Conservation (phyloP, 2,888 invertebrate species). For the Hirudinaria manillensis region DNA sequence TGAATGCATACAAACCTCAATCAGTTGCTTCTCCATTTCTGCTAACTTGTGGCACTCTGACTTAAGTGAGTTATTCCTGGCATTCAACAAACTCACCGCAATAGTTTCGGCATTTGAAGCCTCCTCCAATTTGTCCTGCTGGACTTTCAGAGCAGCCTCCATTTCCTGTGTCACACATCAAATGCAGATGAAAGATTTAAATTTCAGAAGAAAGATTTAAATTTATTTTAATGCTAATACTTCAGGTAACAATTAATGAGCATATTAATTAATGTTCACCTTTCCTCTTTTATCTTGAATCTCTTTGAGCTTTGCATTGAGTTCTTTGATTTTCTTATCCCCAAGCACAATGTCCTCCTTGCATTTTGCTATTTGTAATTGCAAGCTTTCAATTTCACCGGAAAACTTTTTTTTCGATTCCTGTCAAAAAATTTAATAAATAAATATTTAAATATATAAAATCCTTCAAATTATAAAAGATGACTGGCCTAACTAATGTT, state of each 20-base stretch:
- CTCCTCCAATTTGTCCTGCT: constrained; percentile 63
- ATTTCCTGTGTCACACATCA: constrained; percentile 59
- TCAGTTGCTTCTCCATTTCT: constrained; percentile 64
- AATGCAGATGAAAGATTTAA: background rate
- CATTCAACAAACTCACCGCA: constrained; percentile 62
- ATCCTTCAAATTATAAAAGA: background rate
- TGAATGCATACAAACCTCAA: constrained; percentile 58
- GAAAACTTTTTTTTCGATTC: constrained; percentile 56
- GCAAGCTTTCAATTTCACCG: constrained; percentile 60
- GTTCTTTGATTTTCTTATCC: constrained; percentile 55
- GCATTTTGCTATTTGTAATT: constrained; percentile 47
- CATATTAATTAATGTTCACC: constrained; percentile 53
- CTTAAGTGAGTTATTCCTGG: constrained; percentile 64
- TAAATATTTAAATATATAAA: background rate
- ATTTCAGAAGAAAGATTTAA: no score
- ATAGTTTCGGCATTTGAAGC: constrained; percentile 67
- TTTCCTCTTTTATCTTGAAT: constrained; percentile 65
- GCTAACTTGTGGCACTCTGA: constrained; percentile 67
- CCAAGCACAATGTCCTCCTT: constrained; percentile 50
- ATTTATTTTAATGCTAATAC: background rate
- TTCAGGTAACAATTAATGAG: background rate
- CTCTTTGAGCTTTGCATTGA: constrained; percentile 62
- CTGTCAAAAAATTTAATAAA: constrained; percentile 38
- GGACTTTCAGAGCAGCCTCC: constrained; percentile 60
- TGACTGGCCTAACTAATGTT: background rate